Evolutionary conservation across 2,797 vertebrate species (phyloP), one percentile per base, ranked within the genome.

Genomic region (Falco naumanni): DNA sequence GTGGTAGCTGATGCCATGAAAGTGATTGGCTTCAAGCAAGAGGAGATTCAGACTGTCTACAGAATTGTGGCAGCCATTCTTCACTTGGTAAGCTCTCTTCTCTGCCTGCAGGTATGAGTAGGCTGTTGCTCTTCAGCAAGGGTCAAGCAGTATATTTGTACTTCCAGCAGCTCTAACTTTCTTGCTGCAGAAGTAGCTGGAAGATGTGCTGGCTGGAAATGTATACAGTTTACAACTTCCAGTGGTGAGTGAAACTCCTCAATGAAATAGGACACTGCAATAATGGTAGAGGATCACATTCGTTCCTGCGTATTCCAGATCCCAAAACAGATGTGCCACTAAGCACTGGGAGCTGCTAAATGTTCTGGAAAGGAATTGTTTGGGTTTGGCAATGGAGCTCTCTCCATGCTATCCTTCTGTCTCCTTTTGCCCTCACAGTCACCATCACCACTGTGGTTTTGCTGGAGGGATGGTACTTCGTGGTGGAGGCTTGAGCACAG

Each of bases 1-100:
- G 99, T 99, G 0, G 99, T 99, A 1, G 98, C 99, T 5, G 99
- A 99, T 39, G 99, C 99, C 95, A 99, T 99, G 99, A 99, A 99
- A 95, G 99, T 99, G 92, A 99, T 99, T 59, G 99, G 99, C 59
- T 99, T 99, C 98, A 99, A 99, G 43, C 97, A 97, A 15, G 99
- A 99, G 33, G 99, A 99, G 98, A 97, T 99, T 96, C 99, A 99
- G 98, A 99, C 99, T 0, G 99, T 98, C 65, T 99, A 99, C 98
- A 99, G 98, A 97, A 99, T 99, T 80, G 97, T 99, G 98, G 99
- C 99, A 90, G 97, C 98, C 90, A 99, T 99, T 96, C 98, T 99
- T 26, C 99, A 99, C 97, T 98, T 99, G 99, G 99, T 99, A 97
- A 96, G 94, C 93, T 60, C 60, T 47, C 56, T 93, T 60, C 64